Evolutionary conservation across 2,113 vertebrate species (phyloP).

Genomic region (Anolis sagrei): DNA sequence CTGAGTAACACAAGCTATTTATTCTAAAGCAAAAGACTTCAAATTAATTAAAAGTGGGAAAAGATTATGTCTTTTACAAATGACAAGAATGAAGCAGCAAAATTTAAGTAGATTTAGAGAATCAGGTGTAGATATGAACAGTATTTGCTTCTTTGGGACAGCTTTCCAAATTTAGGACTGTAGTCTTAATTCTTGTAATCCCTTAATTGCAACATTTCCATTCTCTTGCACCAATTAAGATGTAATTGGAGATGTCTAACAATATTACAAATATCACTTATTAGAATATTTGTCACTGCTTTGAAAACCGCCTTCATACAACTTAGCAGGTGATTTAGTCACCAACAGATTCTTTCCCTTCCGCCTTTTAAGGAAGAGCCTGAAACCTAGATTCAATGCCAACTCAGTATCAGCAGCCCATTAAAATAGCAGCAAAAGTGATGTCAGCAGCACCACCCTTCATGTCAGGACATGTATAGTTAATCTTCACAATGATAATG

Average conservation of each 20-base stretch:
- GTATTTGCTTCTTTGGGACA: neutral
- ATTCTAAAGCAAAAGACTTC: neutral
- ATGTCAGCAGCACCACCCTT: neutral
- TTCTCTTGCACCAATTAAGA: too few species aligned
- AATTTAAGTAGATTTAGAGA: neutral
- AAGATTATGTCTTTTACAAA: too few species aligned
- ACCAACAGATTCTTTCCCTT: neutral
- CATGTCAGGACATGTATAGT: neutral
- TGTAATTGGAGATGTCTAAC: neutral
- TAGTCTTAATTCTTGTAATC: neutral
- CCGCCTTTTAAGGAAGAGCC: neutral
- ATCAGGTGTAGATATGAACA: neutral
- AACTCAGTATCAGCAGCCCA: neutral
- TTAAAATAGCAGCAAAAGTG: too few species aligned
- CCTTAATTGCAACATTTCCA: neutral
- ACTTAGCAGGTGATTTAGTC: neutral
- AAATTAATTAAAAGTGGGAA: neutral
- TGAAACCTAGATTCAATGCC: neutral
- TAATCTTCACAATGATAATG: neutral
- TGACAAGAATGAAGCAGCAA: neutral
- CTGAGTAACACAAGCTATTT: neutral
- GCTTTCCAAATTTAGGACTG: neutral
- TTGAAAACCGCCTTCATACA: neutral
- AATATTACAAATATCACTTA: neutral
- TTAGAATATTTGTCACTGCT: neutral